Base-by-base conservation (phyloP, 1,140 invertebrate species). In the Magallana angulata region DNA sequence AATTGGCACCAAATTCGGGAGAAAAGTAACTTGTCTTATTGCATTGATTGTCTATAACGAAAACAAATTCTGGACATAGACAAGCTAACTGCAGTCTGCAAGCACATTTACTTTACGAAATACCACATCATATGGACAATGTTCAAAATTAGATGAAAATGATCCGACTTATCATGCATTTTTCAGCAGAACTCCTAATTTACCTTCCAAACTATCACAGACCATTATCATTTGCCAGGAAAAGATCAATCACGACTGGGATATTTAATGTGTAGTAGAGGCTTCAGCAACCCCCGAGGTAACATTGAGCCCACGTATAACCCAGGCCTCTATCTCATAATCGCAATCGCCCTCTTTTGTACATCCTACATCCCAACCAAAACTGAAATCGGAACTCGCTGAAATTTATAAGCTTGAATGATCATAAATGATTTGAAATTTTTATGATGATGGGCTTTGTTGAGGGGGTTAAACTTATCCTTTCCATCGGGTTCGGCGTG, bases 381-480 rank as follows among this genome's bases (percentile, higher is more conserved):
- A 71, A 30, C 68, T 18, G 24, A 71, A 18, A 71, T 71, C 24
- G 68, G 24, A 71, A 71, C 68, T 71, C 68, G 24, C 24, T 71
- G 68, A 71, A 71, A 71, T 71, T 18, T 71, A 30, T 71, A 71
- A 71, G 68, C 68, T 30, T 71, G 24, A 71, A 36, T 71, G 68
- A 71, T 71, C 68, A 71, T 71, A 71, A 71, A 71, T 71, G 30
- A 30, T 30, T 30, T 11, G 68, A 36, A 30, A 30, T 71, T 24
- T 71, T 71, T 71, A 71, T 71, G 68, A 71, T 71, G 68, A 71
- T 71, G 30, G 68, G 68, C 68, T 71, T 71, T 71, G 68, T 71
- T 71, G 12, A 12, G 7, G 24, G 68, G 24, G 24, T 30, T 8
- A 30, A 64, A 64, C 24, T 71, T 71, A 71, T 71, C 68, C 68